Percentiles rank a stretch among this genome's conserved stretches.
These are phyloP conservation scores for Electrona antarctica DNA, from an alignment of 2,113 vertebrate genomes.

Conservation along the genomic window DNA sequence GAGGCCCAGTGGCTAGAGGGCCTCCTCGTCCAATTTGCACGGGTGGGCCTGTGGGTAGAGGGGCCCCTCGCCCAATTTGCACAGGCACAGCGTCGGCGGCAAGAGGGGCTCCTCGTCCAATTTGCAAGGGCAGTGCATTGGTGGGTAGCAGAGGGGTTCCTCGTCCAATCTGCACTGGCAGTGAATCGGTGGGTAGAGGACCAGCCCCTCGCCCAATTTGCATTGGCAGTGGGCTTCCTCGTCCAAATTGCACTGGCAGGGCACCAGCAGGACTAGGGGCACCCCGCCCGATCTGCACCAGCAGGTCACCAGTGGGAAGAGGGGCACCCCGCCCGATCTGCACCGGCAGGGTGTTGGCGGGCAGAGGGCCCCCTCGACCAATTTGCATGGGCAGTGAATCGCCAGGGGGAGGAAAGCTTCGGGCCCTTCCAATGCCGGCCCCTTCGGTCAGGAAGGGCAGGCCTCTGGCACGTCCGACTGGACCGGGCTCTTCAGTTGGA, in stretches of 20 bases:
- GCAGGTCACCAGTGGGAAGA: not conserved
- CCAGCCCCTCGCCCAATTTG: too few species aligned
- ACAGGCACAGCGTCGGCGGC: too few species aligned
- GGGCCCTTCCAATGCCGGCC: constrained; percentile 40
- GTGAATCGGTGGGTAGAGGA: too few species aligned
- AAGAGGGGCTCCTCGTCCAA: too few species aligned
- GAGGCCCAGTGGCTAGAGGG: constrained; percentile 4
- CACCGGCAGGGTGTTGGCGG: not conserved
- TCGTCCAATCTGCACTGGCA: too few species aligned
- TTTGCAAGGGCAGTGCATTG: too few species aligned
- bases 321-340: constrained; percentile 16
- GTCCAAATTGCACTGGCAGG: too few species aligned
- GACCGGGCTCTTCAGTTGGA: constrained; percentile 17
- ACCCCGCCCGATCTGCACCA: constrained; percentile 26
- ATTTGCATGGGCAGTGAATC: constrained; percentile 12
- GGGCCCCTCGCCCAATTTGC: too few species aligned
- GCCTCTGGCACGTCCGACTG: constrained; percentile 55
- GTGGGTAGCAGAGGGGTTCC: too few species aligned
- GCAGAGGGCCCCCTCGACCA: constrained; percentile 8
- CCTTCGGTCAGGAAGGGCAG: constrained; percentile 37
- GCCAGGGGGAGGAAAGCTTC: constrained; percentile 33
- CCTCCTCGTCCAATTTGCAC: too few species aligned
- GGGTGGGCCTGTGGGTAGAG: too few species aligned
- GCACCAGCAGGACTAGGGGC: not conserved
- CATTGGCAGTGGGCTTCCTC: too few species aligned